phyloP scores from a whole-genome alignment of 2,113 vertebrate species.

The Pelobates fuscus region DNA sequence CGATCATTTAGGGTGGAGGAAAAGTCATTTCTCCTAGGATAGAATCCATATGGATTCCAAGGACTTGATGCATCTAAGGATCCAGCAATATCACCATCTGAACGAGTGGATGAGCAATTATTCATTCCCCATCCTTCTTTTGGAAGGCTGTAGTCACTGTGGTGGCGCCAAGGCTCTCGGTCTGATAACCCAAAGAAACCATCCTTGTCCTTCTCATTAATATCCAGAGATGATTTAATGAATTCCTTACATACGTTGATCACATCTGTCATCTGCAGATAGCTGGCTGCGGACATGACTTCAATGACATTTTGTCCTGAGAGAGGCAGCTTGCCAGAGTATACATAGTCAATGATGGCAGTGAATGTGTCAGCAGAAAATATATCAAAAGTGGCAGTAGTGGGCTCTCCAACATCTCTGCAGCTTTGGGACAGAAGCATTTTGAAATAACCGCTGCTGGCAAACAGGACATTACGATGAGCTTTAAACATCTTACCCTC shows the following conservation, averaged over 20 bases:
- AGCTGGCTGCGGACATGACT: conserved; percentile 96
- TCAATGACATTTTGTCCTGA: conserved; percentile 92
- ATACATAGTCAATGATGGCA: conserved; percentile 93
- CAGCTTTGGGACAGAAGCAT: conserved; percentile 90
- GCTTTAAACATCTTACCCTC: conserved; percentile 92
- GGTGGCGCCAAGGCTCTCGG: conserved; percentile 61
- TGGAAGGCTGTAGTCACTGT: conserved; percentile 57
- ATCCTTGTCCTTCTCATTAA: conserved; percentile 80
- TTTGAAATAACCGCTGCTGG: conserved; percentile 94
- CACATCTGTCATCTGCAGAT: conserved; percentile 95
- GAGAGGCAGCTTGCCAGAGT: conserved; percentile 89
- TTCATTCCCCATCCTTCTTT: conserved; percentile 62
- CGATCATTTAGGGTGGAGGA: conserved; percentile 54
- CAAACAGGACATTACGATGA: conserved; percentile 91
- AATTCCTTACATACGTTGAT: conserved; percentile 94
- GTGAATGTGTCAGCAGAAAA: conserved; percentile 91
- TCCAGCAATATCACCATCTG: conserved; percentile 54
- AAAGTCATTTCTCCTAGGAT: conserved; percentile 51
- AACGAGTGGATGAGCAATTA: conserved; percentile 59
- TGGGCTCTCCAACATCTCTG: conserved; percentile 72
- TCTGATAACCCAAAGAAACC: conserved; percentile 72
- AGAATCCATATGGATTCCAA: conserved; percentile 66
- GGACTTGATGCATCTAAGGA: conserved; percentile 54
- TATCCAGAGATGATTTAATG: conserved; percentile 91
- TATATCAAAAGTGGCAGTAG: conserved; percentile 86